Evolutionary conservation across 2,888 invertebrate genomes (phyloP).

Genomic region (Hipparchia sbordonii): DNA sequence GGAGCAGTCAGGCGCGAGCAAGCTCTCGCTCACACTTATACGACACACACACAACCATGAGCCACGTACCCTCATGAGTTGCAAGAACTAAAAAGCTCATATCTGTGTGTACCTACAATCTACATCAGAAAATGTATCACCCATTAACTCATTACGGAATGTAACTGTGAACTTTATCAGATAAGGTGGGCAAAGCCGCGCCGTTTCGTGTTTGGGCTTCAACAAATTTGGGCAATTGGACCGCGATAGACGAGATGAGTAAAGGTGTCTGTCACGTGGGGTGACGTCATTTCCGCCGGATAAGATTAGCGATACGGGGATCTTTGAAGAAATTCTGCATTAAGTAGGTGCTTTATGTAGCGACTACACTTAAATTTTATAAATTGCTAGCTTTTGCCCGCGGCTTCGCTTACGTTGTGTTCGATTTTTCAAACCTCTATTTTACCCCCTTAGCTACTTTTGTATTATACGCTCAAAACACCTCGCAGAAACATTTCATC

Average conservation of each 20-base stretch:
- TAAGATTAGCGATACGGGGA: slow-evolving; percentile 33
- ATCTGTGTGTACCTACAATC: too few species aligned
- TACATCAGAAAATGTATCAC: slow-evolving; percentile 7
- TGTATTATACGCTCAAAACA: too few species aligned
- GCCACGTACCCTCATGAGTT: too few species aligned
- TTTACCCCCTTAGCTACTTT: too few species aligned
- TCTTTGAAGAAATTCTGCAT: not conserved
- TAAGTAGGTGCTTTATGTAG: not conserved
- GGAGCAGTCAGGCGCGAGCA: too few species aligned
- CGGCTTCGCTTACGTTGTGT: not conserved
- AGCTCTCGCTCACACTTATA: too few species aligned
- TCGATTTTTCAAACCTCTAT: not conserved
- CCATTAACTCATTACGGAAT: slow-evolving; percentile 24
- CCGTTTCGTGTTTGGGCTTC: slow-evolving; percentile 53
- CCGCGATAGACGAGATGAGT: slow-evolving; percentile 58
- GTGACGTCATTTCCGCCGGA: slow-evolving; percentile 39
- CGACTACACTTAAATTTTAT: too few species aligned
- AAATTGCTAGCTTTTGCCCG: too few species aligned
- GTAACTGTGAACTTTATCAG: slow-evolving; percentile 22
- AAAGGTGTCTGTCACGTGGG: slow-evolving; percentile 40
- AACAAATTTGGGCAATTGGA: slow-evolving; percentile 60
- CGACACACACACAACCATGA: too few species aligned
- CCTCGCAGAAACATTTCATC: too few species aligned
- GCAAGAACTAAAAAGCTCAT: too few species aligned
- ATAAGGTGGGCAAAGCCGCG: slow-evolving; percentile 55